Percentiles rank a stretch among this genome's conserved stretches.
These are phyloP conservation scores for Uloborus diversus DNA, from an alignment of 1,140 invertebrate species.

Conservation along the genomic window DNA sequence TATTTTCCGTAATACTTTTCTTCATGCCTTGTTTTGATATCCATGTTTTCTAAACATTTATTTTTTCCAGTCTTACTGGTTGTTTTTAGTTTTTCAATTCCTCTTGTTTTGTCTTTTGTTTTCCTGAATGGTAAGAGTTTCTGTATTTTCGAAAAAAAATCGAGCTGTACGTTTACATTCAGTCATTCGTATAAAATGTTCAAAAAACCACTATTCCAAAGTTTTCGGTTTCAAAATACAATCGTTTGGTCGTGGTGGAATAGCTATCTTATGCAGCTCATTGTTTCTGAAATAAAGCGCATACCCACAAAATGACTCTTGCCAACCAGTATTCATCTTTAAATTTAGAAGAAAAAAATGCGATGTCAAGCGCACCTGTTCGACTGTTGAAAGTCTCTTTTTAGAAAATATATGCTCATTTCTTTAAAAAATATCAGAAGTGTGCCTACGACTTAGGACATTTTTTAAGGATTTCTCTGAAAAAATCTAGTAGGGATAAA, in stretches of 20 bases:
- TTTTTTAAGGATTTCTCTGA: constrained; percentile 16
- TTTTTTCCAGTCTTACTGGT: too few relatives aligned
- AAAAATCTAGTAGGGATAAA: too few relatives aligned
- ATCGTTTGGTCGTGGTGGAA: background rate
- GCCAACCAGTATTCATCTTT: constrained; percentile 6
- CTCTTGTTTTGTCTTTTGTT: too few relatives aligned
- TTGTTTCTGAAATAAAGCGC: background rate
- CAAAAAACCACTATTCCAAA: constrained; percentile 4
- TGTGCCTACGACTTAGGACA: background rate
- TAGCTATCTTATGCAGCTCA: constrained; percentile 47
- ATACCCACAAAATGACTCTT: background rate
- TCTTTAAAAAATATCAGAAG: constrained; percentile 39
- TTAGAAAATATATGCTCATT: constrained; percentile 47
- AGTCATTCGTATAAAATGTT: too few relatives aligned
- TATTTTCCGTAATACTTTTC: too few relatives aligned
- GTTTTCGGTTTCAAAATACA: constrained; percentile 20
- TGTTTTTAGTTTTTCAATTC: too few relatives aligned
- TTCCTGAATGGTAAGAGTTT: too few relatives aligned
- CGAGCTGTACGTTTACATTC: too few relatives aligned
- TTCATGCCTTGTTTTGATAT: too few relatives aligned
- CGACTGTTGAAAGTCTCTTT: constrained; percentile 43
- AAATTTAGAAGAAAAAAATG: constrained; percentile 26
- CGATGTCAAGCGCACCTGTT: constrained; percentile 47
- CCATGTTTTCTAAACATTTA: too few relatives aligned
- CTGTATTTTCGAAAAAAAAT: too few relatives aligned